Base-by-base conservation (phyloP, 64 coral and sea anemone species). In the Stichodactyla mertensii region DNA sequence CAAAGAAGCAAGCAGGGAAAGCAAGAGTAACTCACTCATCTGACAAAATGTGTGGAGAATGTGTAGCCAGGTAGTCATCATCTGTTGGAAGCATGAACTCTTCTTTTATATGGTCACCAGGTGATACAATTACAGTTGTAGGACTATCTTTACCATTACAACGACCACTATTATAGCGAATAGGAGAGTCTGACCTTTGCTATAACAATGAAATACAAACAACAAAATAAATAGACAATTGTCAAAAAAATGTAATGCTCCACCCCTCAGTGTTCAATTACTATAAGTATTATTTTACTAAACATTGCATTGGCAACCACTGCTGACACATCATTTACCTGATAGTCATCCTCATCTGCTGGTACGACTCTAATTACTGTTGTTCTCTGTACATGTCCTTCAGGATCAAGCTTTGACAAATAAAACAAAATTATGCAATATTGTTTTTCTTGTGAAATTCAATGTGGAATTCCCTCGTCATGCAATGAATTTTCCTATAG, bases 341-440 rank as follows among this genome's bases (percentile, higher is more conserved):
- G 92, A 23, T 92, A 96, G 7, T 96, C 94, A 90, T 96, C 94
- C 13, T 92, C 78, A 85, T 96, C 94, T 85, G 94, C 77, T 0
- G 94, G 64, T 80, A 96, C 94, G 26, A 96, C 94, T 87, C 94
- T 71, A 18, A 96, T 96, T 55, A 96, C 94, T 82, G 94, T 96
- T 23, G 91, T 96, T 87, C 94, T 89, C 79, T 96, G 84, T 51
- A 92, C 91, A 55, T 96, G 91, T 55, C 88, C 88, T 22, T 96
- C 87, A 82, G 94, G 94, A 55, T 96, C 94, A 84, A 96, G 88
- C 94, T 96, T 66, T 61, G 14, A 71, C 36, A 54, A 16, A 70
- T 19, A 52, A 18, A 28, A 36, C 69, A 74, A 74, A 74, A 36
- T 20, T 59, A 61, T 18, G n/a, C n/a, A n/a, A n/a, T n/a, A n/a